These are phyloP conservation scores for Amiota mariae DNA, from an alignment of 2,888 invertebrate species.

Conservation along the genomic window DNA sequence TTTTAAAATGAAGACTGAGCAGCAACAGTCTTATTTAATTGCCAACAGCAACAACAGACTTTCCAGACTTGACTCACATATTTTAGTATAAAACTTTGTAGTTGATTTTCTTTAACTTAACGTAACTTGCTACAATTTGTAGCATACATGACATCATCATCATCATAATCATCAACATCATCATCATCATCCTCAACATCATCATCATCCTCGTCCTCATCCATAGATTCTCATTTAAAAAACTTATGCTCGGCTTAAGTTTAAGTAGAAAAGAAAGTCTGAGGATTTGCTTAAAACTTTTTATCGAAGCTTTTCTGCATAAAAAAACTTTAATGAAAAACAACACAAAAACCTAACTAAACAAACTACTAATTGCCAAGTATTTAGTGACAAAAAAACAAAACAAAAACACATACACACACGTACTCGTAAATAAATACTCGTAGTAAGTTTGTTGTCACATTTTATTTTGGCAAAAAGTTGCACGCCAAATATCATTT, in stretches of 20 bases:
- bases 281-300: conserved; percentile 6
- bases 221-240: not conserved
- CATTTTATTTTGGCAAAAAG: no score
- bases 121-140: no score
- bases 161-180: no score
- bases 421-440: not conserved
- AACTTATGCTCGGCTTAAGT: not conserved
- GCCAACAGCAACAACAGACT: not conserved
- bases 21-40: not conserved
- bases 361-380: conserved; percentile 3
- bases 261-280: not conserved
- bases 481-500: conserved; percentile 18
- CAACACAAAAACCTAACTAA: not conserved
- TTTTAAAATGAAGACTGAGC: conserved; percentile 40
- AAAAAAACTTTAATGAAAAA: not conserved
- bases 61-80: no score
- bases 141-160: no score
- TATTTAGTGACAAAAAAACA: not conserved
- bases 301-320: not conserved
- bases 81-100: no score
- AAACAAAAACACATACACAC: conserved; percentile 3
- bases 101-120: no score
- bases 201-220: not conserved
- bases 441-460: no score
- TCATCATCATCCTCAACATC: not conserved